Evolutionary conservation across 2,797 vertebrate species (phyloP).

Genomic region (Hypotaenidia okinawae): DNA sequence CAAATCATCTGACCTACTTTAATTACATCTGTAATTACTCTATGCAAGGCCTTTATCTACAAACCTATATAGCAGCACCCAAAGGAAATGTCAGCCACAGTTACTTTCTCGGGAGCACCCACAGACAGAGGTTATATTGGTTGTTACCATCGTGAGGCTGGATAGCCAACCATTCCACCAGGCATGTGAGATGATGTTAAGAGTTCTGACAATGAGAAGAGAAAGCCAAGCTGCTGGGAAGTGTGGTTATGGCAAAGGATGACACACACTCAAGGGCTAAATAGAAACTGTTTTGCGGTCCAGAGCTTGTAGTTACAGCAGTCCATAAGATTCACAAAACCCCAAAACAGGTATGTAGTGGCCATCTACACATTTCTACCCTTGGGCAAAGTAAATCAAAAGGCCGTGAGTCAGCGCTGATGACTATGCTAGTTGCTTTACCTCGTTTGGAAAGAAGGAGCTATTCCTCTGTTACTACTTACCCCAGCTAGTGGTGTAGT

Average conservation of each 20-base stretch:
- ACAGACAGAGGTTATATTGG: neutral
- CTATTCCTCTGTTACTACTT: neutral
- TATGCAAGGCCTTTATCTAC: neutral
- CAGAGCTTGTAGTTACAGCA: neutral
- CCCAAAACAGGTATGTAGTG: neutral
- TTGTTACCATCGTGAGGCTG: neutral
- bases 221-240: neutral
- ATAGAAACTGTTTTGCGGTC: neutral
- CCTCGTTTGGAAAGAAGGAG: neutral
- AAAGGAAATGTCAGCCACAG: neutral
- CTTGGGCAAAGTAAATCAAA: neutral
- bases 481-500: neutral
- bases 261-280: rapidly evolving
- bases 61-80: neutral
- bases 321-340: neutral
- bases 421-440: neutral
- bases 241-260: neutral
- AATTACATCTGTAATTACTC: neutral
- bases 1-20: neutral
- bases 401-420: neutral
- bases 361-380: neutral
- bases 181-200: rapidly evolving
- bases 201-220: neutral
- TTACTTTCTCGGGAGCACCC: neutral
- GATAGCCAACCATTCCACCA: neutral